A percentile compares a stretch with the other conserved stretches of the same genome.
phyloP scores from a whole-genome alignment of 1,140 invertebrate species.

The Lutraria rhynchaena region DNA sequence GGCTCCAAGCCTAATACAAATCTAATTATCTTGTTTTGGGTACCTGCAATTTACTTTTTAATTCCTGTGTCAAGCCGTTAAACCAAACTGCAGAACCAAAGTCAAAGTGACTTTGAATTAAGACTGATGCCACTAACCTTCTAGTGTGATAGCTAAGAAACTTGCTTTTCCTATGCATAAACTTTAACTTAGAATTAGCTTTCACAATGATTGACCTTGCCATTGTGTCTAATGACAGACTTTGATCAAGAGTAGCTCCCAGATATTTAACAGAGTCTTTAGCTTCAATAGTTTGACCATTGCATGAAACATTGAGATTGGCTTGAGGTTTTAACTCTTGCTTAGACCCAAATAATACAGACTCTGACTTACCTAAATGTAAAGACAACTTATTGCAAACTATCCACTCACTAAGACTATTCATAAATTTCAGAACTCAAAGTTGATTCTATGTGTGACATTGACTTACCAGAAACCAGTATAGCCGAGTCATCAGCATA shows the following conservation, averaged over 20 bases:
- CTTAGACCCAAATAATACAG: background rate
- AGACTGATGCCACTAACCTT: background rate
- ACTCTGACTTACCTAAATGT: background rate
- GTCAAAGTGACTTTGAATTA: constrained; percentile 9
- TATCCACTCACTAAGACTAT: constrained; percentile 17
- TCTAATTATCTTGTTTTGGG: constrained; percentile 12
- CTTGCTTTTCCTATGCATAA: constrained; percentile 17
- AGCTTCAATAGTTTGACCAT: constrained; percentile 25
- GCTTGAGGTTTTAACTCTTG: background rate
- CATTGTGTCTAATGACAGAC: constrained; percentile 15
- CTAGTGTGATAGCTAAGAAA: constrained; percentile 3
- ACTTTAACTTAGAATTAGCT: no score
- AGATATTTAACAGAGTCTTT: constrained; percentile 23
- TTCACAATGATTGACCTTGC: constrained; percentile 15
- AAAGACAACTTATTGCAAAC: constrained; percentile 29
- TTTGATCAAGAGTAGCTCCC: constrained; percentile 16
- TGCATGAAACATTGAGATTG: constrained; percentile 13
- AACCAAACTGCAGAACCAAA: constrained; percentile 27
- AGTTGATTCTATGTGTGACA: constrained; percentile 10
- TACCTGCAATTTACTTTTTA: constrained; percentile 22
- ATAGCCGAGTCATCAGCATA: constrained; percentile 34
- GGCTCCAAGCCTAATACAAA: constrained; percentile 9
- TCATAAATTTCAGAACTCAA: constrained; percentile 26
- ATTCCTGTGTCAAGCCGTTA: constrained; percentile 21
- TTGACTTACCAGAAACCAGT: constrained; percentile 1